These are phyloP conservation scores for Trachymyrmex cornetzi DNA, from an alignment of 1,140 invertebrate species.

Conservation along the genomic window DNA sequence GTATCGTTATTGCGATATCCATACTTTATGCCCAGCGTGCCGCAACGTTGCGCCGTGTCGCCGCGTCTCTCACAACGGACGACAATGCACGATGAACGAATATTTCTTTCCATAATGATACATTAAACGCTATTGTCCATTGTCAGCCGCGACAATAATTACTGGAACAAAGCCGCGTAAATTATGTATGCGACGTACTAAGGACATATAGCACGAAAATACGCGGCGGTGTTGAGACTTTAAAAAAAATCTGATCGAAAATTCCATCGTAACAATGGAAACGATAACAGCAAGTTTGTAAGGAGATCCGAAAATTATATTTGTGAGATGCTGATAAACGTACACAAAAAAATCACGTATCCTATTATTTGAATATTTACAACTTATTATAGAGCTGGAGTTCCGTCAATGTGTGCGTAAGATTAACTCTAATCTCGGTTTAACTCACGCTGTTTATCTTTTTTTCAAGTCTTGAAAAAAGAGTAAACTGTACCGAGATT, in stretches of 20 bases:
- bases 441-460: no score
- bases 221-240: background rate
- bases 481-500: no score
- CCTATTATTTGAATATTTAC: background rate
- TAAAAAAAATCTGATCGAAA: constrained; percentile 4
- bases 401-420: no score
- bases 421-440: no score
- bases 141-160: constrained; percentile 55
- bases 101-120: constrained; percentile 63
- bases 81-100: constrained; percentile 51
- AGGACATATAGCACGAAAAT: constrained; percentile 17
- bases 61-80: constrained; percentile 5
- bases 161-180: constrained; percentile 55
- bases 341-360: background rate
- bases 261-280: constrained; percentile 3
- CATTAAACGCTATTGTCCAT: constrained; percentile 63
- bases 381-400: no score
- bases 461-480: no score
- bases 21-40: constrained; percentile 45
- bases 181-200: constrained; percentile 57
- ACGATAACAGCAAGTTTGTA: no score
- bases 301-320: background rate
- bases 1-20: constrained; percentile 51
- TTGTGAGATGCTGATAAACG: background rate
- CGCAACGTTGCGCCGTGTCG: background rate